A percentile compares a stretch with the other conserved stretches of the same genome.
Evolutionary conservation across 1,140 invertebrate genomes (phyloP).

Genomic region (Drosophila obscura): DNA sequence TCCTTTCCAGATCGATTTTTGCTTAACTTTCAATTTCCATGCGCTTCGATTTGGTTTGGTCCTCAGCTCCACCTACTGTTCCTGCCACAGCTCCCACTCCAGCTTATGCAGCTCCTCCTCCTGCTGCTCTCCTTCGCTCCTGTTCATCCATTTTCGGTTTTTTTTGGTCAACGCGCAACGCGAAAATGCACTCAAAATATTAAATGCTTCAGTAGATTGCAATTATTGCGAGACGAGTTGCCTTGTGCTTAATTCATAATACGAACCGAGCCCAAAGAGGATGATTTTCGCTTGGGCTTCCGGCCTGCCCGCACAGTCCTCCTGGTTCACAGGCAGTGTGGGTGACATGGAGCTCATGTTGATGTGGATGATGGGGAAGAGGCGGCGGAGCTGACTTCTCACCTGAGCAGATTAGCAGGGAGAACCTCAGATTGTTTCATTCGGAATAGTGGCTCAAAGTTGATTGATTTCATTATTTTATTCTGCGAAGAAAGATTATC

Average conservation of each 20-base stretch:
- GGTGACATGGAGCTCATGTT: neutral
- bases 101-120: constrained; percentile 15
- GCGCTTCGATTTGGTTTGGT: constrained; percentile 48
- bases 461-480: too few relatives aligned
- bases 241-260: constrained; percentile 79
- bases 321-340: constrained; percentile 30
- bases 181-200: constrained; percentile 82
- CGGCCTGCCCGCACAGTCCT: constrained; percentile 10
- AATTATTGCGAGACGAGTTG: constrained; percentile 61
- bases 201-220: constrained; percentile 81
- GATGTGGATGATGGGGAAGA: neutral
- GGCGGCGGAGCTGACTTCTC: neutral
- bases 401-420: neutral
- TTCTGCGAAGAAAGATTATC: too few relatives aligned
- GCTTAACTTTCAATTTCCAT: constrained; percentile 70
- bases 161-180: constrained; percentile 51
- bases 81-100: neutral
- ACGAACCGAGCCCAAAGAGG: constrained; percentile 27
- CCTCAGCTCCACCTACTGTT: neutral
- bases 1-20: constrained; percentile 3
- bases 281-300: constrained; percentile 9
- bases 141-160: constrained; percentile 17
- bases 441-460: too few relatives aligned
- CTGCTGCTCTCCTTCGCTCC: neutral
- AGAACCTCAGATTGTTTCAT: too few relatives aligned